These are phyloP conservation scores for Coregonus suidteri DNA, from an alignment of 2,797 vertebrate species.

Conservation along the genomic window DNA sequence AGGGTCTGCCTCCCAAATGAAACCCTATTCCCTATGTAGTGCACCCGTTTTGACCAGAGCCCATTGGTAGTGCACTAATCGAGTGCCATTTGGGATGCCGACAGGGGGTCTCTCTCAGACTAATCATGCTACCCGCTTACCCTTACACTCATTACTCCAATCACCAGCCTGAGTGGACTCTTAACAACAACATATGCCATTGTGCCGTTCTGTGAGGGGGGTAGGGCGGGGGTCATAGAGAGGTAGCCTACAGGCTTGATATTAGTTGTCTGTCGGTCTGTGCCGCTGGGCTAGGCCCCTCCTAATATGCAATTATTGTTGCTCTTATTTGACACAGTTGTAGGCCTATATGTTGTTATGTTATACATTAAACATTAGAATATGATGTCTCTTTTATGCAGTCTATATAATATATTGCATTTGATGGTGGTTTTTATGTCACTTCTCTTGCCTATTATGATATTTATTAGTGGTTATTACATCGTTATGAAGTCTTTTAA, in stretches of 20 bases:
- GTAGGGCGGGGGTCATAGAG: not conserved
- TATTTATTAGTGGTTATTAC: not conserved
- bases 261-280: not conserved
- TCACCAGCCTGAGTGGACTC: not conserved
- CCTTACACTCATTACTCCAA: constrained; percentile 9
- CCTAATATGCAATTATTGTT: constrained; percentile 31
- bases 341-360: not conserved
- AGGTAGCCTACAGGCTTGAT: not conserved
- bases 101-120: not conserved
- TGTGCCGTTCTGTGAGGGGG: constrained; percentile 2
- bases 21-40: too few relatives aligned
- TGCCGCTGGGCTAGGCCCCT: not conserved
- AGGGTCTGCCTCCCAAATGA: not conserved
- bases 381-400: constrained; percentile 3
- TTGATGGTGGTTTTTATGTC: constrained; percentile 22
- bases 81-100: not conserved
- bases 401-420: constrained; percentile 9
- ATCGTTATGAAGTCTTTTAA: not conserved
- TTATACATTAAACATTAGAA: constrained; percentile 29
- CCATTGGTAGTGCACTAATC: too few relatives aligned
- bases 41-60: too few relatives aligned
- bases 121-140: constrained; percentile 7
- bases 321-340: constrained; percentile 58
- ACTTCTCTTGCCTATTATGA: constrained; percentile 13
- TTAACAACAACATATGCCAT: not conserved